A percentile compares a stretch with the other conserved stretches of the same genome.
These are phyloP conservation scores for Donacobius atricapilla DNA, from an alignment of 2,113 vertebrate genomes.

Conservation along the genomic window DNA sequence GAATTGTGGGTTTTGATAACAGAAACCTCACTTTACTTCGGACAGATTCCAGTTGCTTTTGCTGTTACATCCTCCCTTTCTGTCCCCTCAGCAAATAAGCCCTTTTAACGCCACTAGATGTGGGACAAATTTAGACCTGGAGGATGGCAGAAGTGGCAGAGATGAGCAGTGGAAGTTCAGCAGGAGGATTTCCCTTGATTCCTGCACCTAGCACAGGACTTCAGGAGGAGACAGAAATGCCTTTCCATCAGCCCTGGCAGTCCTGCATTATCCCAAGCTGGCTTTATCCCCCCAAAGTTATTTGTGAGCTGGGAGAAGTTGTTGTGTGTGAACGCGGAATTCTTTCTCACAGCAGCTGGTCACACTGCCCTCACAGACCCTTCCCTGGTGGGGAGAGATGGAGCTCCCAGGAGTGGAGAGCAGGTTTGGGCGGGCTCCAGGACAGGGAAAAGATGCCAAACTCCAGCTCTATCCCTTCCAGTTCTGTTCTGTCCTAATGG, in stretches of 20 bases:
- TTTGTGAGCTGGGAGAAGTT: not conserved
- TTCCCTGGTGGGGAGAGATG: not conserved
- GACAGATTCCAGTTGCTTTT: not conserved
- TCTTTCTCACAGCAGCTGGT: not conserved
- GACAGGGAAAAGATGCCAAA: not conserved
- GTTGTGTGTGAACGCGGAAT: not conserved
- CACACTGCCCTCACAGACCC: not conserved
- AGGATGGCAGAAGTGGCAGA: not conserved
- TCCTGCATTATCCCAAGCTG: not conserved
- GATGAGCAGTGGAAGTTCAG: not conserved
- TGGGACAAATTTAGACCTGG: not conserved
- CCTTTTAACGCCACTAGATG: rapidly evolving
- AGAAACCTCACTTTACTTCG: not conserved
- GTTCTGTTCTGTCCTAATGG: not conserved
- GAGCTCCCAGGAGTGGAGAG: not conserved
- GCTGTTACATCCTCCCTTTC: not conserved
- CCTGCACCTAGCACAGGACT: not conserved
- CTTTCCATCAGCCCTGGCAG: not conserved
- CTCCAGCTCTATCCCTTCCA: not conserved
- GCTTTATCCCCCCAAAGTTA: not conserved
- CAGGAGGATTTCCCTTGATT: not conserved
- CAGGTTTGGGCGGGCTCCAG: not conserved
- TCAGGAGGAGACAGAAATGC: not conserved
- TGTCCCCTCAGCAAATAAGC: not conserved
- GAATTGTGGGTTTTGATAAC: not conserved